Evolutionary conservation across 30 jellyfish, hydroid and myxozoan genomes (phyloP), one percentile per base, ranked within the genome.

Genomic region (Aurelia coerulea): DNA sequence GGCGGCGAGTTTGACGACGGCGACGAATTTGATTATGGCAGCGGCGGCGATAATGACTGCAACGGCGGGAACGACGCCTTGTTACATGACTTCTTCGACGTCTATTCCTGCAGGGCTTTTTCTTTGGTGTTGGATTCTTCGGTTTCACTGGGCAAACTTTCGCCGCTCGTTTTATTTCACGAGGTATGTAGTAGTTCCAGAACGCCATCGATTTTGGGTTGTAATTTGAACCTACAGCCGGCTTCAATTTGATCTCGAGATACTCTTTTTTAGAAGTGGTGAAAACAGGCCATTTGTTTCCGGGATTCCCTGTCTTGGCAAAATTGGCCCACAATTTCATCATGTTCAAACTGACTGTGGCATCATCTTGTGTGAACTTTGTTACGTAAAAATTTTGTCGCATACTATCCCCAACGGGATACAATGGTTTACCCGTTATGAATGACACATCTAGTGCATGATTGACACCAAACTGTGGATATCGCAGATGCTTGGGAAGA

Each of bases 251-350:
- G 37, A 81, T 81, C 17, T 81, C 68, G 10, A 81, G 76, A 34
- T 67, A 68, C 54, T 73, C 37, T 75, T 73, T 68, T n/a, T 73
- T 46, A n/a, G 11, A 19, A 1, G 19, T 8, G 1, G 62, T 73
- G 59, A 0, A 81, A 39, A 9, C 49, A 19, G 91, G 91, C 91
- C 91, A 81, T 29, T 56, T 52, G 63, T 42, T 11, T 17, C 65
- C 67, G 9, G 91, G 91, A 16, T 66, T 60, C 14, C 91, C 91
- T 0, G 76, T 46, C 84, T 81, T 81, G 2, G 72, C 91, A 35
- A 81, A 81, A 53, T 81, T 73, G n/a, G 84, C 62, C 91, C 91
- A 81, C 91, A 81, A 68, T 54, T 68, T 65, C 91, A 81, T 81
- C 54, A 81, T 29, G 68, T 52, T 68, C 59, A 8, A n/a, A 23